Evolutionary conservation across 2,797 vertebrate species (phyloP).

Genomic region (Martes flavigula): DNA sequence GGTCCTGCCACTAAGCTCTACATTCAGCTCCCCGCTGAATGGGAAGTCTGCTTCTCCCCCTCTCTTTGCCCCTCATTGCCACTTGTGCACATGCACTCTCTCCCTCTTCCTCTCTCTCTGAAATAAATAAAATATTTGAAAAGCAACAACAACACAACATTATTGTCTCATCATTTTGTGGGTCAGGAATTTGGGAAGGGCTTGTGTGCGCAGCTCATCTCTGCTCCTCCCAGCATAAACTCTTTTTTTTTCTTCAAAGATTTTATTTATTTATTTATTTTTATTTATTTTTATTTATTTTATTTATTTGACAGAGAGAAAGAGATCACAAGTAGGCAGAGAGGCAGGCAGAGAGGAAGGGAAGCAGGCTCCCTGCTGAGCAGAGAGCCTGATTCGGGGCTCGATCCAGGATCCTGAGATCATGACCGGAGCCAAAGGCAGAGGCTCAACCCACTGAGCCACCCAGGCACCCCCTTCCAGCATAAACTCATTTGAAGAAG

Average conservation of each 20-base stretch:
- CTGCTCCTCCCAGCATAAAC: neutral
- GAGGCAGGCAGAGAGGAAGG: too few species aligned
- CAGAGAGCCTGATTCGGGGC: too few species aligned
- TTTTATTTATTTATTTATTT: too few species aligned
- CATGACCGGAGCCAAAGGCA: too few species aligned
- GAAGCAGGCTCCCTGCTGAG: too few species aligned
- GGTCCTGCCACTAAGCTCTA: neutral
- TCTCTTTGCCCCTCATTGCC: neutral
- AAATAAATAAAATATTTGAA: neutral
- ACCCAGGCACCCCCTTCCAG: too few species aligned
- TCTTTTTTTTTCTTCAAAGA: too few species aligned
- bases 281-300: too few species aligned
- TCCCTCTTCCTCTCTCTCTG: neutral
- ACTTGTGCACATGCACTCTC: neutral
- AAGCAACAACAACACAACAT: neutral
- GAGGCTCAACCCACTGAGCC: too few species aligned
- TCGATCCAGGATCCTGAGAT: too few species aligned
- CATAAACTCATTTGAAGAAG: neutral
- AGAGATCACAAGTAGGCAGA: too few species aligned
- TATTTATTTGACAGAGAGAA: too few species aligned
- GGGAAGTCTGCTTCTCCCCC: neutral
- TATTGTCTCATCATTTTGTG: neutral
- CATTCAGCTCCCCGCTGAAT: neutral
- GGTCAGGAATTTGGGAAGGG: neutral
- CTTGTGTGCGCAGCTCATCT: neutral